Evolutionary conservation across 2,113 vertebrate species (phyloP).

Genomic region (Rhinopomastus cyanomelas): DNA sequence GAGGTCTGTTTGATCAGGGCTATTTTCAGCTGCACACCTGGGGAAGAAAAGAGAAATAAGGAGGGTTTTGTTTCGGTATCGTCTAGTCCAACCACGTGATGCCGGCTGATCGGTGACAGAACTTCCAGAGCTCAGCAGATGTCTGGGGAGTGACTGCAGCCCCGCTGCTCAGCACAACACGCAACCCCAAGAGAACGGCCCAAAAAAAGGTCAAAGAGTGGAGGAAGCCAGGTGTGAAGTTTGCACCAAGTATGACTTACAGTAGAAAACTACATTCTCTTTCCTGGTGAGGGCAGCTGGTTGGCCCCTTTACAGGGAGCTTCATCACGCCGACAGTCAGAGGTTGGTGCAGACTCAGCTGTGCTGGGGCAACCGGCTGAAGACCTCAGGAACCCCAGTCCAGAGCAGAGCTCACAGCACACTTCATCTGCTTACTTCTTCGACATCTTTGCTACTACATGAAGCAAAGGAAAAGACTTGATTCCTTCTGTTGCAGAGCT

Average conservation of each 20-base stretch:
- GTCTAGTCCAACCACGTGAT: neutral
- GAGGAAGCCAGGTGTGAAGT: neutral
- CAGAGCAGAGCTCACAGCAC: neutral
- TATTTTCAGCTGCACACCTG: slow-evolving; percentile 42
- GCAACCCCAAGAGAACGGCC: neutral
- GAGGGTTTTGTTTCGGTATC: neutral
- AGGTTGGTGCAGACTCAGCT: neutral
- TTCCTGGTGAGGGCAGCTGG: neutral
- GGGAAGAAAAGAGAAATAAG: neutral
- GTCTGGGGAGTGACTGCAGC: neutral
- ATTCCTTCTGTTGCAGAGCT: neutral
- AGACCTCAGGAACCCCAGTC: neutral
- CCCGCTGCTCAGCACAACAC: neutral
- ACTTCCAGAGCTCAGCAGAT: slow-evolving; percentile 11
- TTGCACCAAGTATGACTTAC: neutral
- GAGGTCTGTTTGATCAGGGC: slow-evolving; percentile 11
- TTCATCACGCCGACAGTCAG: rapidly evolving
- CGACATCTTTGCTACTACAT: neutral
- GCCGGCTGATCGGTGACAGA: neutral
- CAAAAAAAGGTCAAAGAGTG: neutral
- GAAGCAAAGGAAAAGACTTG: neutral
- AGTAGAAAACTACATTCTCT: neutral
- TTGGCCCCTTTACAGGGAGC: neutral
- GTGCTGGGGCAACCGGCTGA: rapidly evolving
- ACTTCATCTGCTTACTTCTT: neutral